Evolutionary conservation across 2,888 invertebrate species (phyloP), one percentile per base, ranked within the genome.

Genomic region (Limnephilus marmoratus): DNA sequence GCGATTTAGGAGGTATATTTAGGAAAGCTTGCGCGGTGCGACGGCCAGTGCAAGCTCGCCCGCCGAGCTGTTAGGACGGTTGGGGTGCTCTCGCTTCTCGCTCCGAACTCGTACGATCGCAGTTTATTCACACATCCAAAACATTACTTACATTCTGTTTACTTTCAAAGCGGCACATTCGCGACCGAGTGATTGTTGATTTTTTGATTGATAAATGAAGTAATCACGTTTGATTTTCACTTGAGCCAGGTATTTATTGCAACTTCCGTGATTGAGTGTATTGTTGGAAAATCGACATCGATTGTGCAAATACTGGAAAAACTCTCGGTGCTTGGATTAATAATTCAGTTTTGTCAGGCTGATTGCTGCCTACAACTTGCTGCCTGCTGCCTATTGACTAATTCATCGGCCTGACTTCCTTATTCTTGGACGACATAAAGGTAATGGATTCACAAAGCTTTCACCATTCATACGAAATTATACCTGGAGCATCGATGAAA

Each of bases 41-140:
- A 85, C 88, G 94, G 94, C 92, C 96, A 96, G 96, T 96, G 94
- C 94, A 95, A 94, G 95, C 94, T 95, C 94, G 94, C 94, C 95
- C 94, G 94, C 94, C 95, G 95, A 93, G 94, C 94, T 93, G 95
- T 94, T 94, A 94, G 95, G 95, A 95, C 95, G 94, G 94, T 94
- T 94, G 94, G 94, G 94, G 94, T 94, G 94, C 94, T 94, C 85
- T 90, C 91, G 94, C 94, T 94, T 94, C 94, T 94, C 94, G 94
- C 94, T 94, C 68, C 86, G 81, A 80, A 86, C 80, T 41, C 90
- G 86, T 91, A 90, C 91, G 91, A 93, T 91, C 93, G 91, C 81
- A 85, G 91, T 91, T 82, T 81, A 81, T 37, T 89, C 34, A 89
- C 15, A 89, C 37, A 68, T 81, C 88, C 31, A 15, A 89, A 89